Base-by-base conservation (phyloP, 2,797 vertebrate species). In the Peromyscus aztecus region DNA sequence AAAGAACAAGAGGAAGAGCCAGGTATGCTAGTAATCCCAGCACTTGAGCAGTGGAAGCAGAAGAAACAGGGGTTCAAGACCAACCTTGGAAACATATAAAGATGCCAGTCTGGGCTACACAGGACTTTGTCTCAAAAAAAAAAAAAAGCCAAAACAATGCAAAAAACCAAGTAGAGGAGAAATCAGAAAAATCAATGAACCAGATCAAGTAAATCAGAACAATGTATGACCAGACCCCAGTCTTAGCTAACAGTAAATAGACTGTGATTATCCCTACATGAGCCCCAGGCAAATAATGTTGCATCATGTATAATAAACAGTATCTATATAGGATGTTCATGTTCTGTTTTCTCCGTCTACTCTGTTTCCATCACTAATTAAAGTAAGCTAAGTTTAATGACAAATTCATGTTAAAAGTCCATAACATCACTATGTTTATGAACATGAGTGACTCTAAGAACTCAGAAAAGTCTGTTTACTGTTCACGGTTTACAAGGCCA, bases 391-490 rank as follows among this genome's bases (percentile, higher is more conserved):
- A 81, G 21, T 76, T 92, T 67, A 90, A 82, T 46, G 17, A 75
- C 57, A 93, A 63, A 57, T 82, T 91, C 73, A 46, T 75, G 46
- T 57, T 67, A 76, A 37, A 85, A 89, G n/a, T 16, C 89, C 86
- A 71, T 77, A 67, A 23, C 2, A 40, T 91, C 31, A 40, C 13
- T 92, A 63, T 61, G 27, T 63, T 96, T 82, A 89, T 49, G 85
- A 88, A 77, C 29, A 73, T 55, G 37, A 94, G n/a, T 88, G 73
- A n/a, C n/a, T 85, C 61, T 90, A 94, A 94, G 78, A 95, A 92
- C 34, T 75, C 24, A 95, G 84, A 93, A 92, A 95, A 91, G 40
- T 4, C 77, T 63, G 7, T 65, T 93, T 59, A 46, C 77, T 83
- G 29, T 73, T 87, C 69, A 87, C 6, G 95, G 14, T 29, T 76